Evolutionary conservation across 2,888 invertebrate genomes (phyloP), one percentile per base, ranked within the genome.

Genomic region (Ligdia adustata): DNA sequence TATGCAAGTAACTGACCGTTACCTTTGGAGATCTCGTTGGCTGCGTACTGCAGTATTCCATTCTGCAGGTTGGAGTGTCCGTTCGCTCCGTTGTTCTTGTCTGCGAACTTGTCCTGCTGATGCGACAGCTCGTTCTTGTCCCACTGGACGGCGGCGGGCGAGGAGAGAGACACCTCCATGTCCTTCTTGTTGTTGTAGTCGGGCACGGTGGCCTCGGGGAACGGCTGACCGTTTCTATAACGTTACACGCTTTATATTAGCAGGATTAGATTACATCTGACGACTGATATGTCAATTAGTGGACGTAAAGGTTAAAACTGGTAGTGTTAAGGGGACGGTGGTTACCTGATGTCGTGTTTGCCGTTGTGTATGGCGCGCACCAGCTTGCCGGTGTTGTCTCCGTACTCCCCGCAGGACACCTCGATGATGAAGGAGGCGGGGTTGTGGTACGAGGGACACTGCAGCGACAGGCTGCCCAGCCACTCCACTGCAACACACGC

Each of bases 351-450:
- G 69, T 97, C 96, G 62, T 93, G 92, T 69, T 94, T 94, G 39
- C 97, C 97, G 77, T 96, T 96, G 57, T 95, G 93, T 39, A 98
- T 96, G 4, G 97, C 97, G 4, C 93, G 93, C 3, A 97, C 97
- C 39, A 98, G 87, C 66, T 94, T 95, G 57, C 94, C 93, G 0
- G 95, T 96, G 69, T 97, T 95, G 72, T 97, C 96, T 41, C 99
- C 99, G 76, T 98, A 98, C 81, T 99, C 98, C 0, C 98, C 98
- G 73, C 98, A 97, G 0, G 98, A 97, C 2, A 99, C 97, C 85
- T 99, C 98, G 84, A 98, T 98, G 62, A 98, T 96, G 90, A 97
- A 98, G 39, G 98, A 98, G 3, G 98, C 98, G 0, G 98, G 98
- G 88, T 99, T 99, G 90, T 99, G 98, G 82, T 98, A 99, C 40